Percentiles rank a stretch among this genome's conserved stretches.
These are phyloP conservation scores for Thomomys bottae DNA, from an alignment of 2,113 vertebrate genomes.

Conservation along the genomic window DNA sequence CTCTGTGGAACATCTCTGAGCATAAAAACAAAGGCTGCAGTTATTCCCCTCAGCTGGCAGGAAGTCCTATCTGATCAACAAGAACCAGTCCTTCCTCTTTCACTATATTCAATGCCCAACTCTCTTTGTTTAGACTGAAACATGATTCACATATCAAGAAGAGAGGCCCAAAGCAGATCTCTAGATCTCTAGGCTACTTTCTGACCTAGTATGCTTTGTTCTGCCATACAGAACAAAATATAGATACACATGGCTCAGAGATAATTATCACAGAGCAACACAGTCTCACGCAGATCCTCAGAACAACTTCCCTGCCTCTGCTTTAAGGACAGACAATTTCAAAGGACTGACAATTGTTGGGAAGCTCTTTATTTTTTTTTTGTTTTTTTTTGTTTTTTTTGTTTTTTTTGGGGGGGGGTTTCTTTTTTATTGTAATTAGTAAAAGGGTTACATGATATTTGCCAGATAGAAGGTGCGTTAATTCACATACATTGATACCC, in stretches of 20 bases:
- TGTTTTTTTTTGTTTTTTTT: too few relatives aligned
- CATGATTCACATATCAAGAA: neutral
- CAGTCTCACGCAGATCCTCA: neutral
- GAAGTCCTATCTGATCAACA: constrained; percentile 75
- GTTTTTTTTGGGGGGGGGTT: too few relatives aligned
- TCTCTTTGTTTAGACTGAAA: neutral
- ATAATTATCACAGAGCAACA: neutral
- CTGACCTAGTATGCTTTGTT: too few relatives aligned
- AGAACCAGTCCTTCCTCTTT: constrained; percentile 66
- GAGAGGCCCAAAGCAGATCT: neutral
- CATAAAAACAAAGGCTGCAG: constrained; percentile 51
- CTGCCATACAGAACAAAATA: neutral
- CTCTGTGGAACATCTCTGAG: neutral
- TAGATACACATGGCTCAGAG: neutral
- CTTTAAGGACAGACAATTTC: neutral
- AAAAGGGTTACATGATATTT: too few relatives aligned
- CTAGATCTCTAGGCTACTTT: neutral
- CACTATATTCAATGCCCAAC: neutral
- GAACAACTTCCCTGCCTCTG: neutral
- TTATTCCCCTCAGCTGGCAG: constrained; percentile 53
- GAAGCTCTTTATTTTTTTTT: neutral
- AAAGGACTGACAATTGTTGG: neutral
- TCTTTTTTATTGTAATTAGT: too few relatives aligned
- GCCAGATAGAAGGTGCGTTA: too few relatives aligned
- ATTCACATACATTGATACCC: too few relatives aligned